Evolutionary conservation across 1,140 invertebrate species (phyloP).

Genomic region (Pomacea maculata): DNA sequence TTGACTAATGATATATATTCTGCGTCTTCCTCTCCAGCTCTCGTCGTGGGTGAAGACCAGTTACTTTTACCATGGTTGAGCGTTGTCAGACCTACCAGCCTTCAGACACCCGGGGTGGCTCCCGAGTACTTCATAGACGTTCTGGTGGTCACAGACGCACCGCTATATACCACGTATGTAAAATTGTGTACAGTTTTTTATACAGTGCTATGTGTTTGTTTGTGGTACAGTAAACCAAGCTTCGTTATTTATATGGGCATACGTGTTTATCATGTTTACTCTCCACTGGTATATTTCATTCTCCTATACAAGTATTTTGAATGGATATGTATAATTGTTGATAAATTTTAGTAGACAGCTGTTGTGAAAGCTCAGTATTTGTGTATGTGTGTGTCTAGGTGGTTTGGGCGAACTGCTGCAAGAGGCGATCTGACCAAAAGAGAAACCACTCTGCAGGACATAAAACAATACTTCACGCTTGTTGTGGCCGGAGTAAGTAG

Average conservation of each 20-base stretch:
- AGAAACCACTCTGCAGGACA: neutral
- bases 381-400: neutral
- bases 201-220: neutral
- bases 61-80: neutral
- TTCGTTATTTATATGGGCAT: neutral
- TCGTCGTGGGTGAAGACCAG: neutral
- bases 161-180: slow-evolving; percentile 8
- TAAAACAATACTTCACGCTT: slow-evolving; percentile 2
- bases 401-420: neutral
- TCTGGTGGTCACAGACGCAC: slow-evolving; percentile 4
- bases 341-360: neutral
- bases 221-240: neutral
- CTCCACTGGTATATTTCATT: neutral
- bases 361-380: neutral
- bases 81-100: too few species aligned
- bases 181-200: neutral
- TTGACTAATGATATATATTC: neutral
- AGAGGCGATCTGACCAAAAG: neutral
- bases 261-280: neutral
- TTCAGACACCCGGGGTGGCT: too few species aligned
- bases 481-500: slow-evolving; percentile 1
- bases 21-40: neutral
- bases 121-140: slow-evolving; percentile 15
- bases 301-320: neutral
- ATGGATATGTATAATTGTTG: neutral